These are phyloP conservation scores for Osmerus eperlanus DNA, from an alignment of 2,113 vertebrate genomes.

Conservation along the genomic window DNA sequence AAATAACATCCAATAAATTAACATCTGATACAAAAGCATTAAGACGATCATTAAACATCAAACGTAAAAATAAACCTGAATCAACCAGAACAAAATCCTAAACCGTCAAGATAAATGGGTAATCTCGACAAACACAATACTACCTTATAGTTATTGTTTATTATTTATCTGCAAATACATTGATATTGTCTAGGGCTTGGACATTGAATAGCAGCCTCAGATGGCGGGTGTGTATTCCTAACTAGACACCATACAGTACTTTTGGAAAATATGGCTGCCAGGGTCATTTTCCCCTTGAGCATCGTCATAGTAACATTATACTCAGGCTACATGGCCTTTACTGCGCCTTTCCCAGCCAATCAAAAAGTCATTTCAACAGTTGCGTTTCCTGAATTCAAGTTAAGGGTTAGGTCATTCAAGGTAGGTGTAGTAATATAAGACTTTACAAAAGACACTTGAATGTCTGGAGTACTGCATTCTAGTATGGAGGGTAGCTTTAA, in stretches of 20 bases:
- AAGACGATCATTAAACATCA: conserved; percentile 27
- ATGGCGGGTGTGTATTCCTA: background rate
- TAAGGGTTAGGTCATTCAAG: conserved; percentile 13
- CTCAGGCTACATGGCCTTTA: conserved; percentile 57
- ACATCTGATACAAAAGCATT: conserved; percentile 48
- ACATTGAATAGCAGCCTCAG: background rate
- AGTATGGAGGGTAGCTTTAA: no score
- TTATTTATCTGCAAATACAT: background rate
- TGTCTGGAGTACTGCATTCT: conserved; percentile 17
- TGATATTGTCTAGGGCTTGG: background rate
- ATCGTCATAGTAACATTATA: conserved; percentile 36
- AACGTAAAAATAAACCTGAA: conserved; percentile 1
- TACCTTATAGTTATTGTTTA: background rate
- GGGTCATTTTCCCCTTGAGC: conserved; percentile 9
- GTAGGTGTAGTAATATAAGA: conserved; percentile 21
- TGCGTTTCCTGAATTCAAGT: conserved; percentile 24
- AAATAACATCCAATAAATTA: conserved; percentile 64
- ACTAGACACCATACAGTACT: background rate
- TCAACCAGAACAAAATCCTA: background rate
- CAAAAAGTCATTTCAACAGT: conserved; percentile 12
- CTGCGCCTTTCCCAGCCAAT: conserved; percentile 49
- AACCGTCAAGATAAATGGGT: background rate
- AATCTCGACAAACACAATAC: background rate
- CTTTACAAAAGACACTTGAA: background rate
- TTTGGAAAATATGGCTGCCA: no score